These are phyloP conservation scores for Melieria crassipennis DNA, from an alignment of 2,888 invertebrate species.

Conservation along the genomic window DNA sequence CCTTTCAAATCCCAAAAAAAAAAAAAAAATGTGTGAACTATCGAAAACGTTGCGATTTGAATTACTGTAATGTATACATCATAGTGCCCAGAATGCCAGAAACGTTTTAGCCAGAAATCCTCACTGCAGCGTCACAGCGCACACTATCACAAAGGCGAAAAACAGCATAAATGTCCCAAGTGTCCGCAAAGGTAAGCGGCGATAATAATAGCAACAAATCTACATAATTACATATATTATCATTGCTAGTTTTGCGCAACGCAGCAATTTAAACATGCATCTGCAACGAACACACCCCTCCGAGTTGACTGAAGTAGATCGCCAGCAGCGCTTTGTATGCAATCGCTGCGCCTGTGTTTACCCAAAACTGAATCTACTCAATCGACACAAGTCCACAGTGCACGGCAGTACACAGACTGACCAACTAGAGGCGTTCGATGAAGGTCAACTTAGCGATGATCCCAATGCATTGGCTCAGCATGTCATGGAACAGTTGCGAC, in stretches of 20 bases:
- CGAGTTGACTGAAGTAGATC: background rate
- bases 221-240: background rate
- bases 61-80: constrained; percentile 77
- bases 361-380: constrained; percentile 45
- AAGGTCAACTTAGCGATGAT: constrained; percentile 39
- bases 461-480: constrained; percentile 41
- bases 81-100: constrained; percentile 44
- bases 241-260: constrained; percentile 36
- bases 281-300: constrained; percentile 30
- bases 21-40: constrained; percentile 11
- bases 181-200: constrained; percentile 45
- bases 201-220: background rate
- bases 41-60: background rate
- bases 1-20: no score
- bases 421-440: constrained; percentile 20
- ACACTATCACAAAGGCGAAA: constrained; percentile 43
- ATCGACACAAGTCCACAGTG: constrained; percentile 44
- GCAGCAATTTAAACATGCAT: constrained; percentile 36
- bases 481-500: constrained; percentile 47
- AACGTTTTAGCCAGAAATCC: constrained; percentile 48
- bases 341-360: constrained; percentile 45
- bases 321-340: constrained; percentile 37
- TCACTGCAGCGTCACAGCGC: constrained; percentile 49
- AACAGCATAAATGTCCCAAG: constrained; percentile 45
- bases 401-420: constrained; percentile 35